phyloP scores from a whole-genome alignment of 1,140 invertebrate species.

The Drosophila ercepeae region DNA sequence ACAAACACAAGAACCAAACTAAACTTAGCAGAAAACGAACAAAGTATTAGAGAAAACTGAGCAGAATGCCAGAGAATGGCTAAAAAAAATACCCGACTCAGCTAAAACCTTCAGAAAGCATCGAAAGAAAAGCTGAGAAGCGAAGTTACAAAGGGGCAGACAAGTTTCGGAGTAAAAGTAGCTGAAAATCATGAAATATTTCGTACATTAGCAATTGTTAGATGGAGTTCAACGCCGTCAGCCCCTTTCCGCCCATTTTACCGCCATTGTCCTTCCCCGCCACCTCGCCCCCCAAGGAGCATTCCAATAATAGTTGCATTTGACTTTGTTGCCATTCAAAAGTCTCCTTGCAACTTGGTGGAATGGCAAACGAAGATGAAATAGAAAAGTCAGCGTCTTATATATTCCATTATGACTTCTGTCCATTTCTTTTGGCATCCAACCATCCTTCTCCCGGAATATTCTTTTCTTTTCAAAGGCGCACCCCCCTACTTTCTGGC shows the following conservation, averaged over 20 bases:
- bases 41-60: constrained; percentile 7
- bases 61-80: constrained; percentile 56
- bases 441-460: constrained; percentile 1
- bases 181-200: constrained; percentile 77
- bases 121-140: neutral
- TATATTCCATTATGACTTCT: constrained; percentile 48
- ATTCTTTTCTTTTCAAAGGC: constrained; percentile 18
- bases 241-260: constrained; percentile 1
- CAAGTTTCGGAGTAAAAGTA: constrained; percentile 31
- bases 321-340: constrained; percentile 58
- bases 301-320: constrained; percentile 73
- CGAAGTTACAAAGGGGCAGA: neutral
- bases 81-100: constrained; percentile 53
- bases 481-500: constrained; percentile 24
- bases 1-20: constrained; percentile 48
- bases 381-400: constrained; percentile 48
- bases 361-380: constrained; percentile 9
- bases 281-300: constrained; percentile 16
- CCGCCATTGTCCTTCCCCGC: neutral
- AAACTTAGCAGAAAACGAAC: constrained; percentile 51
- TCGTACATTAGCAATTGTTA: constrained; percentile 72
- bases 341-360: neutral
- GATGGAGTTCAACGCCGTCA: constrained; percentile 12
- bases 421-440: constrained; percentile 3
- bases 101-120: constrained; percentile 4